Conservation (phyloP, 1,140 invertebrate species). For the Drosophila sechellia region DNA sequence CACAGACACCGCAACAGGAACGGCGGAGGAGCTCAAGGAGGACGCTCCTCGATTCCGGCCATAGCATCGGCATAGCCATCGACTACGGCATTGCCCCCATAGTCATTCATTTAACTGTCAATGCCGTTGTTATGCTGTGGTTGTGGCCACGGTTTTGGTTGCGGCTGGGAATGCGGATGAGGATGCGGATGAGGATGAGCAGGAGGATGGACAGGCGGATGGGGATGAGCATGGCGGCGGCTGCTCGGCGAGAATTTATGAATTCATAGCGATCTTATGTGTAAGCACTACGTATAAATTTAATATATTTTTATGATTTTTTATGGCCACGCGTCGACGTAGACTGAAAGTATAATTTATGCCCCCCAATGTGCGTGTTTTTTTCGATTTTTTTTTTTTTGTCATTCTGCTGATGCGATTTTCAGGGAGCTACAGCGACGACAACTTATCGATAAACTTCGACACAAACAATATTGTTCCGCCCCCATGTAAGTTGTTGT, state of each 20-base stretch:
- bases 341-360: slow-evolving; percentile 52
- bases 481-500: slow-evolving; percentile 43
- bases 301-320: slow-evolving; percentile 64
- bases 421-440: slow-evolving; percentile 37
- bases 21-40: slow-evolving; percentile 17
- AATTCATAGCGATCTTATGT: slow-evolving; percentile 69
- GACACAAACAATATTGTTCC: slow-evolving; percentile 73
- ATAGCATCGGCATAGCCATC: slow-evolving; percentile 9
- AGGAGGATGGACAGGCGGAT: slow-evolving; percentile 11
- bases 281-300: slow-evolving; percentile 58
- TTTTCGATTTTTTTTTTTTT: slow-evolving; percentile 31
- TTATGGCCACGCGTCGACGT: slow-evolving; percentile 42
- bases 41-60: slow-evolving; percentile 10
- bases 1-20: slow-evolving; percentile 2
- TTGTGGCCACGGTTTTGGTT: slow-evolving; percentile 39
- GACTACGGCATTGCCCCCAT: slow-evolving; percentile 25
- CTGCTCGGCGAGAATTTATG: slow-evolving; percentile 57
- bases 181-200: slow-evolving; percentile 5
- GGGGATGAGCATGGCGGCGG: slow-evolving; percentile 20
- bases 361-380: slow-evolving; percentile 36
- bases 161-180: slow-evolving; percentile 24
- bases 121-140: slow-evolving; percentile 68
- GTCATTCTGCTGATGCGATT: slow-evolving; percentile 32
- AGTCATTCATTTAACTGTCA: slow-evolving; percentile 74
- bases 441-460: slow-evolving; percentile 75